A percentile compares a stretch with the other conserved stretches of the same genome.
Conservation (phyloP, 2,888 invertebrate genomes). For the Neoitamus cyanurus region DNA sequence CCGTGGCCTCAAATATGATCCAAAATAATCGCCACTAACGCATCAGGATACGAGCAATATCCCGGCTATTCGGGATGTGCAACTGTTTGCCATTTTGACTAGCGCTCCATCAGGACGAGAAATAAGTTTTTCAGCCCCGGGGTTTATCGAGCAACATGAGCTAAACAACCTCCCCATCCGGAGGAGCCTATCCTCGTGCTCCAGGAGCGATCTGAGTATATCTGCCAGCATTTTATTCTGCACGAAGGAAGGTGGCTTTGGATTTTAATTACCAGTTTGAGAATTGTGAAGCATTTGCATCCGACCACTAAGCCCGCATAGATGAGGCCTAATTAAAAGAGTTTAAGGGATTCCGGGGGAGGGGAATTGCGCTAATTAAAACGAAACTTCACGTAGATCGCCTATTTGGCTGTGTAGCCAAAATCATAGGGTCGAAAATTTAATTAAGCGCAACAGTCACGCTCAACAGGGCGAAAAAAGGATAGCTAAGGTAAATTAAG, state of each 20-base stretch:
- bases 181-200: background rate
- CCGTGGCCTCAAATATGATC: slow-evolving; percentile 16
- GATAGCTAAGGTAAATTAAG: background rate
- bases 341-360: background rate
- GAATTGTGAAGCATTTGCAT: slow-evolving; percentile 26
- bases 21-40: slow-evolving; percentile 12
- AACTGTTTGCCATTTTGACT: slow-evolving; percentile 6
- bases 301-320: background rate
- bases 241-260: background rate
- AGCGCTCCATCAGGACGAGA: background rate
- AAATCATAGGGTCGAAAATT: background rate
- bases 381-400: slow-evolving; percentile 6
- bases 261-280: slow-evolving; percentile 36
- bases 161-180: background rate
- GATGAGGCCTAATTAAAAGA: slow-evolving; percentile 18
- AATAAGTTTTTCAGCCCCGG: background rate
- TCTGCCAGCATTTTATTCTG: background rate
- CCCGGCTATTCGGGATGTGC: background rate
- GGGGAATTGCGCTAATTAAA: slow-evolving; percentile 9
- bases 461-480: background rate
- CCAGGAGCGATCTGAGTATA: too few species aligned
- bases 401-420: background rate
- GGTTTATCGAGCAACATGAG: background rate
- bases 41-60: background rate
- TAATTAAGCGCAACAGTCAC: background rate